Evolutionary conservation across 2,113 vertebrate genomes (phyloP).

Genomic region (Puffinus mauretanicus): DNA sequence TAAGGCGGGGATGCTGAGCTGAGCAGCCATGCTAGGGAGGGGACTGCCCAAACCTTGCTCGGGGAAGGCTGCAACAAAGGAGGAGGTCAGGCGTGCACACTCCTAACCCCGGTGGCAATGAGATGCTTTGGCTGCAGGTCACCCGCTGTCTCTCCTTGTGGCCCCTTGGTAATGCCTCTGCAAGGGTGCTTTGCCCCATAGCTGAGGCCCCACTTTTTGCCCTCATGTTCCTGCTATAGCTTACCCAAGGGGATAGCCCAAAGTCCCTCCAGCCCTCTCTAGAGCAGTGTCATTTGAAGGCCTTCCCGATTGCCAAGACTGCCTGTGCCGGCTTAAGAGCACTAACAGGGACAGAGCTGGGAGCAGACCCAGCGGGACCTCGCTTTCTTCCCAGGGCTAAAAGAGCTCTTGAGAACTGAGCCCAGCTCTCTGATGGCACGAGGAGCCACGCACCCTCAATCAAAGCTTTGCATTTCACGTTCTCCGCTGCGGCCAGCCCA

Average conservation of each 20-base stretch:
- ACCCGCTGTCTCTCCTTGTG: not conserved
- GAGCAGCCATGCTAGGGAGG: not conserved
- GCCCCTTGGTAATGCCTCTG: not conserved
- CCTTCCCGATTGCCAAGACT: not conserved
- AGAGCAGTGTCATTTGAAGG: not conserved
- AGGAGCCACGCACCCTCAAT: not conserved
- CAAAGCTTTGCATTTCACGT: not conserved
- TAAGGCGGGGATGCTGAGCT: not conserved
- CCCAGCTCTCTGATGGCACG: fast-evolving
- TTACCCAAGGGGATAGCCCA: not conserved
- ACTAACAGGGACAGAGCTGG: not conserved
- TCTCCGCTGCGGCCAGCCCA: fast-evolving
- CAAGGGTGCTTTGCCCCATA: not conserved
- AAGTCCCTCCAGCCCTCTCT: not conserved
- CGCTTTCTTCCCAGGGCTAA: not conserved
- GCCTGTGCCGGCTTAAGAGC: not conserved
- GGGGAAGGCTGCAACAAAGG: not conserved
- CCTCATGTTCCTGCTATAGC: not conserved
- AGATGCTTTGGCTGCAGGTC: not conserved
- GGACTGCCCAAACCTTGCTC: not conserved
- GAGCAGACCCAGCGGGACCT: not conserved
- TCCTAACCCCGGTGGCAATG: not conserved
- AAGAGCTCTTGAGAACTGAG: not conserved
- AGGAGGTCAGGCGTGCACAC: not conserved
- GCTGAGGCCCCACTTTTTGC: not conserved